Base-by-base conservation (phyloP, 2,888 invertebrate species). In the Protodeltote pygarga region DNA sequence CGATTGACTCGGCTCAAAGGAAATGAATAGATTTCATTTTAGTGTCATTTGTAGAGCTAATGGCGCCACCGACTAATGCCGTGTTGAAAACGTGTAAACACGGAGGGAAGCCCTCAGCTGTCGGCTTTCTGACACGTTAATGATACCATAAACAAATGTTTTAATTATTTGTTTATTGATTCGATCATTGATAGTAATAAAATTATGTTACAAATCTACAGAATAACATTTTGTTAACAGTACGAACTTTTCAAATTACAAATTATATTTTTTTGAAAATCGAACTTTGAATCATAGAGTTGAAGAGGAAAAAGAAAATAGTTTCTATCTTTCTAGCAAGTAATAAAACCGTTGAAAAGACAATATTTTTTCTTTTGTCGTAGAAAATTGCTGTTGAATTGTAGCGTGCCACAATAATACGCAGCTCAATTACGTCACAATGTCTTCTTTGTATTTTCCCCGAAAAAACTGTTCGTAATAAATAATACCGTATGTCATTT, bases 1-100 rank as follows among this genome's bases (percentile, higher is more conserved):
- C 89, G 85, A 90, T 90, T 89, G 91, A 89, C 89, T 90, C 85
- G 77, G 73, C 79, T 80, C 80, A 76, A 83, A 83, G 90, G 89
- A 92, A 92, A 92, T 92, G 91, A 92, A 92, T 91, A 92, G 92
- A 92, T 92, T 92, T 91, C 87, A 87, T 91, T 91, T 87, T 87
- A 86, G 89, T 92, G 91, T 89, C 92, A 89, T 92, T 91, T 91
- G 90, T 91, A 85, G 86, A 73, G 85, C 75, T 92, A 92, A 92
- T 92, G 85, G 87, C 85, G 80, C 83, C 85, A 81, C 73, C 72
- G 64, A 77, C 80, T 87, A 85, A 87, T 87, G 83, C 65, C 81
- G 73, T 71, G 77, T 75, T 73, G 78, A 79, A 75, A 79, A 73
- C 73, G 75, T 70, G 79, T 79, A 77, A 78, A 79, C 79, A 76